Evolutionary conservation across 1,140 invertebrate genomes (phyloP), one percentile per base, ranked within the genome.

Genomic region (Drosophila gunungcola): DNA sequence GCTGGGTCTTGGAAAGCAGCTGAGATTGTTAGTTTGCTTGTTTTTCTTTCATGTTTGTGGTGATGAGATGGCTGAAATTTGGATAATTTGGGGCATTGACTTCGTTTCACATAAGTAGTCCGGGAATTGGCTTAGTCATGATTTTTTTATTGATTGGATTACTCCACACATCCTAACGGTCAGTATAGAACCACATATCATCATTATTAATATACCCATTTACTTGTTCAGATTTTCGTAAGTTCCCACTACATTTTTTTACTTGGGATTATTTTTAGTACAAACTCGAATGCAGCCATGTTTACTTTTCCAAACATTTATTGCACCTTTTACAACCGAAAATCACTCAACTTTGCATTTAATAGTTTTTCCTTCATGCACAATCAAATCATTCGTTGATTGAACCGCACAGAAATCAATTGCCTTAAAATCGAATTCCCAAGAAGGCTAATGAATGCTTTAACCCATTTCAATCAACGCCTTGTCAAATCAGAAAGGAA

Each of bases 391-490:
- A 63, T 56, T 60, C 52, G 78, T 61, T 81, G 82, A 86, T 86
- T 85, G 82, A 78, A 58, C 46, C 38, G 49, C 54, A 56, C n/a
- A 16, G 42, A 79, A 73, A 56, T 67, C 53, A 83, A 83, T 85
- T 70, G 53, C 54, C 25, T 62, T 39, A 52, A 65, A 56, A 75
- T 57, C 41, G 21, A 70, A 80, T 65, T 69, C 25, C 34, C 43
- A 61, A 67, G 55, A 48, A 56, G 45, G 32, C 72, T 68, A 79
- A 86, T 76, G 75, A 83, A 82, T 82, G 38, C 42, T 62, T 72
- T 77, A 83, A 80, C 83, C 83, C 83, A 70, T 83, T 88, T 88
- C 83, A 77, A 83, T 88, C 83, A 83, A 48, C 83, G 46, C 32
- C 48, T 46, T 75, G 83, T 88, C 83, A 84, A 80, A 83, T 80